phyloP scores from a whole-genome alignment of 2,888 invertebrate species.

The Apodemia mormo region DNA sequence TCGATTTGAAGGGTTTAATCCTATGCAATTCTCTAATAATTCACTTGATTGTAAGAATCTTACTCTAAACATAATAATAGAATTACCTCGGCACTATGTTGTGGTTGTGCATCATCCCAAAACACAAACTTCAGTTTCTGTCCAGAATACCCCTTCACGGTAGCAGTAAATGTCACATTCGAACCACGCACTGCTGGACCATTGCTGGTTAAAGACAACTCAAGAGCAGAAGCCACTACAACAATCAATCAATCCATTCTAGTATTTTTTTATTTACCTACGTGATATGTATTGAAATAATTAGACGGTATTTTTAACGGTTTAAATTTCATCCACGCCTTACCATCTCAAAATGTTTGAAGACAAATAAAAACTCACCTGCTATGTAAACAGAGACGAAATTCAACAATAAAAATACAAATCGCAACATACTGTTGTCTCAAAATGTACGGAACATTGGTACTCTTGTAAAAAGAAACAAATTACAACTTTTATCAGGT shows the following conservation, averaged over 20 bases:
- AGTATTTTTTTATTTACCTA: constrained; percentile 3
- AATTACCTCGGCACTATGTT: constrained; percentile 71
- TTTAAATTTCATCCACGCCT: not conserved
- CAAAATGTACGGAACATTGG: constrained; percentile 1
- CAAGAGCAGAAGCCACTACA: constrained; percentile 52
- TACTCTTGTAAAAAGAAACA: not conserved
- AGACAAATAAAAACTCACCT: constrained; percentile 2
- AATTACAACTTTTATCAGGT: not conserved
- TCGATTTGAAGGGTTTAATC: too few species aligned
- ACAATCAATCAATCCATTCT: constrained; percentile 34
- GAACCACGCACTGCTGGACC: constrained; percentile 88
- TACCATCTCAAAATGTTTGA: not conserved
- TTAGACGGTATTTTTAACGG: not conserved
- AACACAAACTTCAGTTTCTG: constrained; percentile 78
- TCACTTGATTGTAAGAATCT: too few species aligned
- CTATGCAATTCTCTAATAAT: too few species aligned
- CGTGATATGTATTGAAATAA: constrained; percentile 43
- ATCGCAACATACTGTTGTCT: constrained; percentile 10
- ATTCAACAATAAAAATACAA: constrained; percentile 4
- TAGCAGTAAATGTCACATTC: constrained; percentile 85
- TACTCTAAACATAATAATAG: not conserved
- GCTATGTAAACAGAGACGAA: constrained; percentile 11
- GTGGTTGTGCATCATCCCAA: constrained; percentile 82
- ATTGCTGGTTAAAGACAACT: constrained; percentile 81
- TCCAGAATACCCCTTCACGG: constrained; percentile 71